Evolutionary conservation across 2,113 vertebrate species (phyloP).

Genomic region (Sisor rabdophorus): DNA sequence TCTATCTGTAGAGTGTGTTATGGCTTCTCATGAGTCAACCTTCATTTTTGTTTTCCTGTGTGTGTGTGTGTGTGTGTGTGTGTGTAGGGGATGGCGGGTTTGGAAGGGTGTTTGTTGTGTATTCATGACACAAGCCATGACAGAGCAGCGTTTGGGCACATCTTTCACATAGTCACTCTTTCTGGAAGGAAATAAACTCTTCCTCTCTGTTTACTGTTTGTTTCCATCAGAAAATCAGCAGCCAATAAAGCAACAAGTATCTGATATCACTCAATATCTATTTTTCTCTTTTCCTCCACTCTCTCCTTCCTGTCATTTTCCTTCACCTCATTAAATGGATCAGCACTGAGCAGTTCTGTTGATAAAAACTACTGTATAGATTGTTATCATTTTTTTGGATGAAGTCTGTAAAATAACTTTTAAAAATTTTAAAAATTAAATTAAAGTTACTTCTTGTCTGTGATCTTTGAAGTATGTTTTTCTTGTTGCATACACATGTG

Average conservation of each 20-base stretch:
- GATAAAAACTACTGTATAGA: slow-evolving; percentile 98
- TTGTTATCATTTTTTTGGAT: slow-evolving; percentile 88
- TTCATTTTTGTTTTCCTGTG: slow-evolving; percentile 45
- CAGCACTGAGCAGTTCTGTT: slow-evolving; percentile 86
- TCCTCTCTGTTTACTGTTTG: slow-evolving; percentile 63
- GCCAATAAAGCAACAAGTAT: slow-evolving; percentile 52
- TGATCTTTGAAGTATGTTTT: slow-evolving; percentile 59
- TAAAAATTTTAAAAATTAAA: slow-evolving; percentile 99
- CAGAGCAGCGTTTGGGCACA: slow-evolving; percentile 62
- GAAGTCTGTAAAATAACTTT: slow-evolving; percentile 98
- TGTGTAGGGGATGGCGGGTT: background rate
- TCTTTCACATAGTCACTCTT: slow-evolving; percentile 51
- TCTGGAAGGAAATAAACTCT: slow-evolving; percentile 19
- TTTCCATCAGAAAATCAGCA: slow-evolving; percentile 60
- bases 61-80: background rate
- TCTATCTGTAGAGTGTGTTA: slow-evolving; percentile 60
- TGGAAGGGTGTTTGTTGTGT: background rate
- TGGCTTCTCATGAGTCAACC: slow-evolving; percentile 56
- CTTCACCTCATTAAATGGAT: slow-evolving; percentile 75
- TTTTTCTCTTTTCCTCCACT: slow-evolving; percentile 62
- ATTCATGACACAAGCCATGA: slow-evolving; percentile 59
- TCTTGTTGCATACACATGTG: slow-evolving; percentile 43
- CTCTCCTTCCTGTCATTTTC: slow-evolving; percentile 42
- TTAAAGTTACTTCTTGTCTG: slow-evolving; percentile 99
- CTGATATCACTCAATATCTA: slow-evolving; percentile 31